These are phyloP conservation scores for Myoxocephalus aenaeus DNA, from an alignment of 2,797 vertebrate genomes.

Conservation along the genomic window DNA sequence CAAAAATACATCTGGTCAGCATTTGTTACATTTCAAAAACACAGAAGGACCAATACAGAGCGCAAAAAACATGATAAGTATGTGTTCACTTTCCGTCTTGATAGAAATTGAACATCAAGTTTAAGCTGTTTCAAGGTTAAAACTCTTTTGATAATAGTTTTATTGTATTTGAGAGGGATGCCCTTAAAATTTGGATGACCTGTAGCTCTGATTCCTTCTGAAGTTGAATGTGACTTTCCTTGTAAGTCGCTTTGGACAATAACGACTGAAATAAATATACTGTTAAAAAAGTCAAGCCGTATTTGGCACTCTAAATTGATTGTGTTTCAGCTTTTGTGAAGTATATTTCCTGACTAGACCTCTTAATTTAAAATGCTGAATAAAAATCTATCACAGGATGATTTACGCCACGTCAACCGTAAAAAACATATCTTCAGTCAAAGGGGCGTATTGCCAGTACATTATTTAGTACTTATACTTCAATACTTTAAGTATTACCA, in stretches of 20 bases:
- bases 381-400: background rate
- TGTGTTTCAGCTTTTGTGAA: background rate
- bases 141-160: background rate
- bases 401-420: background rate
- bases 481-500: background rate
- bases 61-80: background rate
- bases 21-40: background rate
- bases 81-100: no score
- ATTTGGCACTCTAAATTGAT: background rate
- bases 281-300: background rate
- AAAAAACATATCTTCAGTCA: background rate
- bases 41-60: background rate
- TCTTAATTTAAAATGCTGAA: background rate
- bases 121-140: background rate
- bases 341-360: background rate
- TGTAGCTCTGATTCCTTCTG: background rate
- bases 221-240: conserved; percentile 7
- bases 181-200: background rate
- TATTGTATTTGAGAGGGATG: background rate
- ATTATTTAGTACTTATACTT: background rate
- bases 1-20: background rate
- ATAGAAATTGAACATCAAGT: background rate
- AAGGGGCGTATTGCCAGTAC: background rate
- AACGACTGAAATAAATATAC: background rate
- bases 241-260: background rate